Evolutionary conservation across 2,888 invertebrate species (phyloP), one percentile per base, ranked within the genome.

Genomic region (Polylopha cassiicola): DNA sequence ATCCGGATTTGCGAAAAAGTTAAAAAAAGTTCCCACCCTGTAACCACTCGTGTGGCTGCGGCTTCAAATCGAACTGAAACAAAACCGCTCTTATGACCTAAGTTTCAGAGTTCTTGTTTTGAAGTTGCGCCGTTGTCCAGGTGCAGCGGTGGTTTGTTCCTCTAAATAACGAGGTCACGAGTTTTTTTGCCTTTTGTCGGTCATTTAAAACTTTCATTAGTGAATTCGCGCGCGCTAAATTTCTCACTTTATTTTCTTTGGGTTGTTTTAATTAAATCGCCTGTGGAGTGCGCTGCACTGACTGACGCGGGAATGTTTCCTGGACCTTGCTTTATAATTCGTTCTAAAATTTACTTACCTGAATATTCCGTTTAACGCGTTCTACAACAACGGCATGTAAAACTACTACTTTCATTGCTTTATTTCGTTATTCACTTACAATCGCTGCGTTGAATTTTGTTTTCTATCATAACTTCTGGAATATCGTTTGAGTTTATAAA

Each of bases 131-230:
- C 9, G 36, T 50, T 43, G 46, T 58, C 51, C 50, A 38, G 37
- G 43, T 49, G 62, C 59, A 63, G 62, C 57, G 48, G 45, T 38
- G 54, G 48, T 53, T 77, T 70, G 73, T 64, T 55, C 58, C 42
- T 71, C 64, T 65, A 65, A 70, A 73, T 78, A 80, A 79, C 76
- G 79, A 76, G 79, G 79, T 79, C 79, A 74, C 54, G 59, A 57
- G 53, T 65, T 73, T 77, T 73, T 74, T 71, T 69, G 53, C 56
- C 70, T 76, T 75, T 73, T 67, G 74, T 65, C 67, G 70, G 75
- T 74, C 73, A 74, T 80, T 81, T 80, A 73, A 78, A 80, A 80
- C 73, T 80, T 81, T 80, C 78, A 80, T 81, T 80, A 79, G 80
- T 77, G 80, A 77, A 75, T 77, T 73, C 73, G 72, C 65, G 73